These are phyloP conservation scores for Meiosimyza platycephala DNA, from an alignment of 2,888 invertebrate genomes.

Conservation along the genomic window DNA sequence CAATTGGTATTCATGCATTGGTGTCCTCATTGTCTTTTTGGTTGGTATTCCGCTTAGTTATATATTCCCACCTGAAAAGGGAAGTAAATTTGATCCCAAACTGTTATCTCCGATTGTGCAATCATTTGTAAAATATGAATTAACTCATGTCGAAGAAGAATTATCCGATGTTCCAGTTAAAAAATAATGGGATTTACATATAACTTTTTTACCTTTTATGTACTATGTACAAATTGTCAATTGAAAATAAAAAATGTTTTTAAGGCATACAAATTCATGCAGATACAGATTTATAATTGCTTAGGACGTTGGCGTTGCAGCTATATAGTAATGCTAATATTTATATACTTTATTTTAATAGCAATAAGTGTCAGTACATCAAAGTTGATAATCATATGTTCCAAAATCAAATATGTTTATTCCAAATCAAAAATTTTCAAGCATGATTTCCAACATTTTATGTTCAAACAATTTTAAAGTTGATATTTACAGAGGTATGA, in stretches of 20 bases:
- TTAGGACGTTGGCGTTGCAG: too few relatives aligned
- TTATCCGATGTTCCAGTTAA: conserved; percentile 44
- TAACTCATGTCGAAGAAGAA: conserved; percentile 47
- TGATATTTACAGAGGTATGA: too few relatives aligned
- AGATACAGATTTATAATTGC: too few relatives aligned
- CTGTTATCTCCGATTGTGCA: conserved; percentile 55
- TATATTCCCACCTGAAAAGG: conserved; percentile 60
- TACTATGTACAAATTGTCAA: neutral
- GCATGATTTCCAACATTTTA: too few relatives aligned
- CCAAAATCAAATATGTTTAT: too few relatives aligned
- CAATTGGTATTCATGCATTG: conserved; percentile 71
- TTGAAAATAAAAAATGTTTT: neutral
- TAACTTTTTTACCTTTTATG: neutral
- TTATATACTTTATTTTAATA: too few relatives aligned
- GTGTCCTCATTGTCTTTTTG: conserved; percentile 68
- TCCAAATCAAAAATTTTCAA: too few relatives aligned
- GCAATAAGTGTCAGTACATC: too few relatives aligned
- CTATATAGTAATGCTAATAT: too few relatives aligned
- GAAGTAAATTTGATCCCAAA: conserved; percentile 53
- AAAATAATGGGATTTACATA: conserved; percentile 19
- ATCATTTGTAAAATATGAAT: conserved; percentile 48
- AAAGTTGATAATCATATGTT: too few relatives aligned
- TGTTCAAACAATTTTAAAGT: too few relatives aligned
- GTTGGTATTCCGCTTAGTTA: conserved; percentile 70
- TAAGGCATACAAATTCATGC: neutral